Conservation (phyloP, 2,797 vertebrate species). For the Scomberomorus guttatus region DNA sequence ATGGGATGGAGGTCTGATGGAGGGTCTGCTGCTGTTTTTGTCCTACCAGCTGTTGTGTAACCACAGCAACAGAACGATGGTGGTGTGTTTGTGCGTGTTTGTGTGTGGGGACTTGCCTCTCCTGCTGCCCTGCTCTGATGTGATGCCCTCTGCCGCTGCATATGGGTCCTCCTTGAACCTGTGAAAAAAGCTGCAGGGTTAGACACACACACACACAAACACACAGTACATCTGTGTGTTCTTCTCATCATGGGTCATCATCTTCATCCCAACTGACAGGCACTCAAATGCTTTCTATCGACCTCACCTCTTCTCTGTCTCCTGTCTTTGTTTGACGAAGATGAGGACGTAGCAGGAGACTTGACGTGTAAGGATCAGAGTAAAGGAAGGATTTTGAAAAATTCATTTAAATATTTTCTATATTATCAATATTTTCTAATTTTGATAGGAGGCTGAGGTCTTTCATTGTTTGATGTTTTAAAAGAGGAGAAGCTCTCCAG, state of each 20-base stretch:
- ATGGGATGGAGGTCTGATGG: neutral
- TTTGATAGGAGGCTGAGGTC: too few relatives aligned
- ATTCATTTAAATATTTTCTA: too few relatives aligned
- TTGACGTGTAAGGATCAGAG: too few relatives aligned
- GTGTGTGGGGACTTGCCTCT: slow-evolving; percentile 79
- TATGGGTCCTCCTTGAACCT: slow-evolving; percentile 88
- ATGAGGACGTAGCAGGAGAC: neutral
- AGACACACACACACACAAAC: slow-evolving; percentile 41
- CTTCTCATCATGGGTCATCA: neutral
- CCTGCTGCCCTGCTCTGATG: slow-evolving; percentile 76
- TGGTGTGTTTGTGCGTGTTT: slow-evolving; percentile 14
- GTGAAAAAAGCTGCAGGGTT: slow-evolving; percentile 65
- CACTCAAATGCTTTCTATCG: neutral
- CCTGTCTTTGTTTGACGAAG: neutral
- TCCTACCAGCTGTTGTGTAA: slow-evolving; percentile 36
- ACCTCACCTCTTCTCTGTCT: neutral
- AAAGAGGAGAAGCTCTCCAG: too few relatives aligned
- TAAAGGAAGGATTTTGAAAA: too few relatives aligned
- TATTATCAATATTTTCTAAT: too few relatives aligned
- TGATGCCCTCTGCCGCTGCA: slow-evolving; percentile 70
- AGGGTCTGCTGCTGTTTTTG: neutral
- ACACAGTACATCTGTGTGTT: neutral
- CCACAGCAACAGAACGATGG: slow-evolving; percentile 13
- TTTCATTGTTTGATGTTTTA: too few relatives aligned
- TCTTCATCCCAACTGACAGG: slow-evolving; percentile 8